Evolutionary conservation across 2,797 vertebrate species (phyloP), one percentile per base, ranked within the genome.

Genomic region (Eulemur rubriventer): DNA sequence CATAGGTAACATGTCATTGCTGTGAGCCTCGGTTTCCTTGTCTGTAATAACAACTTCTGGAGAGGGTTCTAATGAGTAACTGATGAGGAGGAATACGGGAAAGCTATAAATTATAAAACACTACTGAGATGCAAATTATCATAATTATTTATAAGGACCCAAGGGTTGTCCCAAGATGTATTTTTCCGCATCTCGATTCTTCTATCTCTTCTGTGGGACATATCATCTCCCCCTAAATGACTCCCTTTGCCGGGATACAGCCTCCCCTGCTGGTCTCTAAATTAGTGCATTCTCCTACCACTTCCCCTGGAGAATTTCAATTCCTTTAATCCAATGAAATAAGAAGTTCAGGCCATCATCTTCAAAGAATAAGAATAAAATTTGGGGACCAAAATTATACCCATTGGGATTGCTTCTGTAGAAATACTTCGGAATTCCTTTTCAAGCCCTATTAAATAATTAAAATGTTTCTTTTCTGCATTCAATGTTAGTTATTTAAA

Each of bases 291-390:
- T 69, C 76, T 88, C 95, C 41, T 17, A 59, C 38, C 55, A 30
- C 63, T 55, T 48, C 41, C 91, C 94, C 76, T 11, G 1, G 94
- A 97, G 96, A 92, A 35, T 92, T 93, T 81, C 80, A 33, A 1
- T 93, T 91, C 96, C 97, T 97, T 98, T 96, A 94, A 97, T 97
- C 87, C 96, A 97, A 95, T 96, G 97, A 97, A 96, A 93, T 91
- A 72, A 96, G 94, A 81, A 94, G 96, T 91, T 92, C 93, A 95
- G 96, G 95, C 97, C 97, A 97, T 95, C 96, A 97, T 98, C 98
- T 98, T 98, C 97, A 98, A 98, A 98, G 98, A 96, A 97, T 97
- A 82, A 97, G 96, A 98, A 96, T 97, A 95, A 97, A 98, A 98
- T 97, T 98, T 98, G 97, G 97, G 97, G 97, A 98, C 97, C 97